phyloP scores from a whole-genome alignment of 2,888 invertebrate species.

The Lathronympha strigana region DNA sequence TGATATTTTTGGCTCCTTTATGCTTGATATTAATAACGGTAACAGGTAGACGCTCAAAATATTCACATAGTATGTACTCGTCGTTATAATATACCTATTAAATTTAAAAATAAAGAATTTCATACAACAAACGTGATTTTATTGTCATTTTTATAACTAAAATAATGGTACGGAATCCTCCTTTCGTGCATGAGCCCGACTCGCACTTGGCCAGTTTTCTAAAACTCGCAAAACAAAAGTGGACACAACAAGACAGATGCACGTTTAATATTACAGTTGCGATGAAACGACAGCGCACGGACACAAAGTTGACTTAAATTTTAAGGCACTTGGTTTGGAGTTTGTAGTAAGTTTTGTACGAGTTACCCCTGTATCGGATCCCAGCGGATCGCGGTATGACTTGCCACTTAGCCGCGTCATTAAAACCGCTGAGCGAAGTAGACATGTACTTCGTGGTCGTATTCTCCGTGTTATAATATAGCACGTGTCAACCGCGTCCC shows the following conservation, averaged over 20 bases:
- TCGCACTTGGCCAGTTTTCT: too few species aligned
- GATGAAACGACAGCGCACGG: conserved; percentile 52
- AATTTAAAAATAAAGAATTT: too few species aligned
- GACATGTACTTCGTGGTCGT: background rate
- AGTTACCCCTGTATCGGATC: conserved; percentile 62
- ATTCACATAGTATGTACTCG: too few species aligned
- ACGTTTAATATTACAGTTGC: conserved; percentile 57
- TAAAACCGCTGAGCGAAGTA: conserved; percentile 34
- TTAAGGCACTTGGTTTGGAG: conserved; percentile 71
- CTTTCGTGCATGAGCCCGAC: too few species aligned
- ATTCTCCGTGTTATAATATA: conserved; percentile 24
- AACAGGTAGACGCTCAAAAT: too few species aligned
- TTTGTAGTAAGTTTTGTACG: conserved; percentile 60
- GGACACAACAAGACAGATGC: conserved; percentile 31
- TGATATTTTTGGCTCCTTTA: too few species aligned
- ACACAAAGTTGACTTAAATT: conserved; percentile 74
- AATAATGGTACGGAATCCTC: too few species aligned
- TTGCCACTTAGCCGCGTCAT: conserved; percentile 48
- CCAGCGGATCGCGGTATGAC: conserved; percentile 48
- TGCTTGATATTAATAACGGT: too few species aligned
- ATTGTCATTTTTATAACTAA: too few species aligned
- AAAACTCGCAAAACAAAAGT: background rate
- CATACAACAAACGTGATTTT: too few species aligned
- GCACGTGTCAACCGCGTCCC: background rate
- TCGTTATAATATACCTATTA: too few species aligned